Evolutionary conservation across 2,888 invertebrate species (phyloP), one percentile per base, ranked within the genome.

Genomic region (Mythimna impura): DNA sequence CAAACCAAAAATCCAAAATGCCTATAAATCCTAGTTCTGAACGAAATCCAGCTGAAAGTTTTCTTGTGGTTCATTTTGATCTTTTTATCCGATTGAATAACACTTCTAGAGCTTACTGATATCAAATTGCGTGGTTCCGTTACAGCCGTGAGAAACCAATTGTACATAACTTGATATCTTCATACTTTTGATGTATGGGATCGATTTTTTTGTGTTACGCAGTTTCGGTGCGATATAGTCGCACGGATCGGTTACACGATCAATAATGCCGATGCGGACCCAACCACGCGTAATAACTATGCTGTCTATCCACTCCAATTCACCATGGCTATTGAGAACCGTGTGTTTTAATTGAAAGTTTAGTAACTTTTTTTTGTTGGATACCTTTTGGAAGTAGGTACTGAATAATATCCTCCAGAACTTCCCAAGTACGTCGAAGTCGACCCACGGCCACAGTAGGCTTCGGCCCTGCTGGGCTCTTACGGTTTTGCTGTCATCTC

Each of bases 121-220:
- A 76, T 81, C 81, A 54, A 75, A 40, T 80, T 60, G 12, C 81
- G 0, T 8, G 14, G 22, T 64, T 40, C 61, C 22, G 36, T 74
- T 22, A 76, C 75, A 20, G 40, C 47, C 76, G 76, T 76, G 81
- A 81, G 76, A 76, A 76, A 64, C 14, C 4, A 57, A 73, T 80
- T 30, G 17, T 22, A 14, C 30, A 58, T 30, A 80, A 76, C 30
- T 25, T 81, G 76, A 76, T 81, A 80, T 54, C 54, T 10, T 0
- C 47, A 54, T 75, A 64, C 60, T 60, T 60, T 60, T 63, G 58
- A n/a, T 34, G 22, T 64, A 64, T 60, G 54, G 36, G 81, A 64
- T 12, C 40, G 40, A n/a, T 7, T 66, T 65, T 63, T 66, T 58
- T 58, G 2, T n/a, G 20, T 14, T 3, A 25, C n/a, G 20, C 25